phyloP scores from a whole-genome alignment of 2,888 invertebrate species.

The Physocephala rufipes region DNA sequence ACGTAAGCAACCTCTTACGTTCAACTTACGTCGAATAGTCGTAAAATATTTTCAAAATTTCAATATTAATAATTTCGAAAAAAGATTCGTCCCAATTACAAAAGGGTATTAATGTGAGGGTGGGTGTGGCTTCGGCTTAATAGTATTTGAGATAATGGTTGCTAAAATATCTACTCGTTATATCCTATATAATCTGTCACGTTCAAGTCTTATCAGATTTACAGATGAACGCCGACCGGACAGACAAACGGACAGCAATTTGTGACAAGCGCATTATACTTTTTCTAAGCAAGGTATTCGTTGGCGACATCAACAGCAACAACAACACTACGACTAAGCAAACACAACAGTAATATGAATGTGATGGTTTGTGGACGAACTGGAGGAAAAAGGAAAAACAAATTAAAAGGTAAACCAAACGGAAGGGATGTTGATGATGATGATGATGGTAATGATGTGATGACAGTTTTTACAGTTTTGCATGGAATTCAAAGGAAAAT shows the following conservation, averaged over 20 bases:
- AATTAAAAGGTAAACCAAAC: constrained; percentile 18
- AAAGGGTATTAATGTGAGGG: too few species aligned
- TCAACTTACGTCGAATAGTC: too few species aligned
- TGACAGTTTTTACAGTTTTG: constrained; percentile 28
- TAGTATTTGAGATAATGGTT: too few species aligned
- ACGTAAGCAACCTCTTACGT: too few species aligned
- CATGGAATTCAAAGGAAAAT: constrained; percentile 5
- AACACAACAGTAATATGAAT: not conserved
- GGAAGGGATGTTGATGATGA: too few species aligned
- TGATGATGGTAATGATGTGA: too few species aligned
- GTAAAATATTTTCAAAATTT: too few species aligned
- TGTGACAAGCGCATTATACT: constrained; percentile 16
- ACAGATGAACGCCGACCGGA: too few species aligned
- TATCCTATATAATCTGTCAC: constrained; percentile 34
- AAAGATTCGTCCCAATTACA: too few species aligned
- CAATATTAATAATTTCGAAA: too few species aligned
- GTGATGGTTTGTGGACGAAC: not conserved
- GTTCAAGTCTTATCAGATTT: constrained; percentile 34
- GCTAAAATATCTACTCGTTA: constrained; percentile 20
- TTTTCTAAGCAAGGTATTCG: not conserved
- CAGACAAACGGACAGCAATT: constrained; percentile 11
- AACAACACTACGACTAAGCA: constrained; percentile 28
- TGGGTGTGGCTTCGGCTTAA: too few species aligned
- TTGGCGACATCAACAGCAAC: constrained; percentile 22
- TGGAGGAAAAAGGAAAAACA: constrained; percentile 9